Conservation (phyloP, 2,113 vertebrate species). For the Bubo blakistoni region DNA sequence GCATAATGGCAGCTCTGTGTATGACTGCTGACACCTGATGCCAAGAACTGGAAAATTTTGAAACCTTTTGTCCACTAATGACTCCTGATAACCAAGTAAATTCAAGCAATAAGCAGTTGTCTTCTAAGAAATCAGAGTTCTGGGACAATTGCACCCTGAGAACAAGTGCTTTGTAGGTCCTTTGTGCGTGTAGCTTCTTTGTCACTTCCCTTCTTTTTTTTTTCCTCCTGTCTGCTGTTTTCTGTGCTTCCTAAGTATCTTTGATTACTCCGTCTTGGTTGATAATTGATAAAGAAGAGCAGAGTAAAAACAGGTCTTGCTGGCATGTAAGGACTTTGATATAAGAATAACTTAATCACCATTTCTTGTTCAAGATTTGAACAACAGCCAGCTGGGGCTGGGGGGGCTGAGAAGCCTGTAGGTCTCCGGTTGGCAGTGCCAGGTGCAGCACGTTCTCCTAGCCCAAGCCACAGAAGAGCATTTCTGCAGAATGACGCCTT, state of each 20-base stretch:
- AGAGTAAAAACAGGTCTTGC: neutral
- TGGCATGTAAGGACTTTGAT: neutral
- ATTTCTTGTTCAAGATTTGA: neutral
- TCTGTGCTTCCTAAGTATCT: neutral
- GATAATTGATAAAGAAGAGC: neutral
- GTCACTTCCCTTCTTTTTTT: neutral
- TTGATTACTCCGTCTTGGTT: neutral
- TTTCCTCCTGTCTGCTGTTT: neutral
- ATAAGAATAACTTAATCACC: neutral
- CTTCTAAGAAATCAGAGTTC: neutral
- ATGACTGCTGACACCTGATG: neutral
- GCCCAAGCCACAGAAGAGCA: neutral
- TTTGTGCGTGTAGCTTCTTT: neutral
- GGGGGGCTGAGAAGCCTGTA: neutral
- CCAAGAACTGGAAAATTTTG: neutral
- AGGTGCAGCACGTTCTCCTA: rapidly evolving
- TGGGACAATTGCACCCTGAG: neutral
- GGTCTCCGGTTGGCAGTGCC: neutral
- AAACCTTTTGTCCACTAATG: neutral
- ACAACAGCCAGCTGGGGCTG: neutral
- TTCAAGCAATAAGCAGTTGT: neutral
- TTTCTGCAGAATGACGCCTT: neutral
- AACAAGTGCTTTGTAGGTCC: neutral
- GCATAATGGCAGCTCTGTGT: neutral
- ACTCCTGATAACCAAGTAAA: neutral